These are phyloP conservation scores for Rhyacophila evoluta DNA, from an alignment of 2,888 invertebrate species.

Conservation along the genomic window DNA sequence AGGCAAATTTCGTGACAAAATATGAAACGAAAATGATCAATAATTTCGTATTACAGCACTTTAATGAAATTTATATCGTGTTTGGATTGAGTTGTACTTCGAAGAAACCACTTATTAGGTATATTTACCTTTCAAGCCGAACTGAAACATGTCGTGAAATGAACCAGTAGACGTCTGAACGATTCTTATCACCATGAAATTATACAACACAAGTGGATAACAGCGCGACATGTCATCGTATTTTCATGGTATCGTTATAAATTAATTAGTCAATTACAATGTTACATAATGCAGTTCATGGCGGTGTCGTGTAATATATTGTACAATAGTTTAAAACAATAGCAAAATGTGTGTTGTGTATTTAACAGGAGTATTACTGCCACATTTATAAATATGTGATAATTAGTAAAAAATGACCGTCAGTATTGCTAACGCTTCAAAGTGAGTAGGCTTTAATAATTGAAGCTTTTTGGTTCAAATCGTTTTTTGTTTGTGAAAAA, in stretches of 20 bases:
- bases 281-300: too few species aligned
- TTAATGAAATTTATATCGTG: not conserved
- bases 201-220: not conserved
- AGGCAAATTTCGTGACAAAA: not conserved
- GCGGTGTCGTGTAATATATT: too few species aligned
- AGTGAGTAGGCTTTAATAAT: too few species aligned
- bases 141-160: not conserved
- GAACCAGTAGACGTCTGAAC: not conserved
- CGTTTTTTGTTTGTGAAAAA: too few species aligned
- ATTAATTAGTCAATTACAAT: not conserved
- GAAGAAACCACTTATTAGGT: conserved; percentile 10
- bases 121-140: not conserved
- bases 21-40: not conserved
- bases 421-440: too few species aligned
- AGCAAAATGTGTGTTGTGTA: too few species aligned
- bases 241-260: not conserved
- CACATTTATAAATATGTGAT: too few species aligned
- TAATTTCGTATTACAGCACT: not conserved
- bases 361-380: too few species aligned
- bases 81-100: not conserved
- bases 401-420: too few species aligned
- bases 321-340: too few species aligned
- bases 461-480: too few species aligned
- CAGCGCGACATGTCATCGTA: not conserved
- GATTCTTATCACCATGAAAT: not conserved